Evolutionary conservation across 2,113 vertebrate genomes (phyloP).

Genomic region (Neopipo cinnamomea): DNA sequence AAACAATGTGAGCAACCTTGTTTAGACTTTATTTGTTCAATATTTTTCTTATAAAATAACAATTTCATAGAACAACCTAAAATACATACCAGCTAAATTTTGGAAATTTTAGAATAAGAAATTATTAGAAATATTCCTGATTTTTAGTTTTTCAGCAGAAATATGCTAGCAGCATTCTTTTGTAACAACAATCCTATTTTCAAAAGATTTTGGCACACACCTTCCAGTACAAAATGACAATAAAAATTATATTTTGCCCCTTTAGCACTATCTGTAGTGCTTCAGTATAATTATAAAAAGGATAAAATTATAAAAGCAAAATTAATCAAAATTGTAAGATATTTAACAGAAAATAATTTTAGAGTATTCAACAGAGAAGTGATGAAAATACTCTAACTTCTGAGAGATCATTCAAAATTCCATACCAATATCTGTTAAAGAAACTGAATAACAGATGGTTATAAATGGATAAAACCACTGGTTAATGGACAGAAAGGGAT

Average conservation of each 20-base stretch:
- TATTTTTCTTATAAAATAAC: background rate
- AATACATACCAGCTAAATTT: background rate
- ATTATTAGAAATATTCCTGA: background rate
- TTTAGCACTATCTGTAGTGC: background rate
- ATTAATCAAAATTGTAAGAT: background rate
- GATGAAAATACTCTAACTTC: background rate
- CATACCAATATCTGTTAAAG: background rate
- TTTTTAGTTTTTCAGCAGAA: background rate
- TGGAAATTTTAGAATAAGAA: background rate
- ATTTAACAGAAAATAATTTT: background rate
- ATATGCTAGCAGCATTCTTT: background rate
- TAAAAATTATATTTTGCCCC: background rate
- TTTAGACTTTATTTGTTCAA: background rate
- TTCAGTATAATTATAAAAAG: background rate
- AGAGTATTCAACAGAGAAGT: background rate
- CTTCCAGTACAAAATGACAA: background rate
- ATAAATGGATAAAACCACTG: background rate
- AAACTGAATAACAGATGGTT: background rate
- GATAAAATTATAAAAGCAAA: background rate
- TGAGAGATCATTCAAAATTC: background rate
- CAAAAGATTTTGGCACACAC: background rate
- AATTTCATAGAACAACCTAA: background rate
- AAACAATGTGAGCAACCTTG: background rate
- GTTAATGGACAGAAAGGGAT: background rate
- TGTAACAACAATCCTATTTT: background rate